Evolutionary conservation across 2,888 invertebrate genomes (phyloP).

Genomic region (Aphidoletes aphidimyza): DNA sequence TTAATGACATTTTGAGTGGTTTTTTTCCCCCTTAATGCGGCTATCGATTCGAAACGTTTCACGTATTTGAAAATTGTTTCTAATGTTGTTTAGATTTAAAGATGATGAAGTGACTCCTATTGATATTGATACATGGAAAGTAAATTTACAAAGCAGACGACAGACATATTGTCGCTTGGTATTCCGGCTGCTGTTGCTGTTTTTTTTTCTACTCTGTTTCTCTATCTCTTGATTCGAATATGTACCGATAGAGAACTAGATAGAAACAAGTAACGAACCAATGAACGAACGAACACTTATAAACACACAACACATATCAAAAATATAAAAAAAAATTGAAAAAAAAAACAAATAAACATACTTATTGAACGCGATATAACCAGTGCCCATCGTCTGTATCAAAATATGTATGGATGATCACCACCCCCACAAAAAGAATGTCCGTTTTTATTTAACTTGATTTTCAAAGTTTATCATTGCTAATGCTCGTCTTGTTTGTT

Average conservation of each 20-base stretch:
- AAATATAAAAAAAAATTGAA: background rate
- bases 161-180: conserved; percentile 33
- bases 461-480: conserved; percentile 49
- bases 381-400: no score
- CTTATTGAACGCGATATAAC: no score
- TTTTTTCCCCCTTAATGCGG: background rate
- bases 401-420: no score
- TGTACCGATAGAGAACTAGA: no score
- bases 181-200: background rate
- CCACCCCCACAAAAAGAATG: background rate
- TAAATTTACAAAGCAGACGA: conserved; percentile 11
- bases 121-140: background rate
- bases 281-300: background rate
- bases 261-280: background rate
- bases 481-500: conserved; percentile 29
- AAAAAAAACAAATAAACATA: background rate
- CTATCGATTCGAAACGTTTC: background rate
- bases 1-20: conserved; percentile 49
- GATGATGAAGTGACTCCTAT: conserved; percentile 21
- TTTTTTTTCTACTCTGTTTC: background rate
- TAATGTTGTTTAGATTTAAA: conserved; percentile 26
- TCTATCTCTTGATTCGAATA: background rate
- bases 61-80: conserved; percentile 31
- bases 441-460: conserved; percentile 43
- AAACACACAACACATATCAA: background rate